Evolutionary conservation across 2,797 vertebrate genomes (phyloP), one percentile per base, ranked within the genome.

Genomic region (Corythornis leucogaster): DNA sequence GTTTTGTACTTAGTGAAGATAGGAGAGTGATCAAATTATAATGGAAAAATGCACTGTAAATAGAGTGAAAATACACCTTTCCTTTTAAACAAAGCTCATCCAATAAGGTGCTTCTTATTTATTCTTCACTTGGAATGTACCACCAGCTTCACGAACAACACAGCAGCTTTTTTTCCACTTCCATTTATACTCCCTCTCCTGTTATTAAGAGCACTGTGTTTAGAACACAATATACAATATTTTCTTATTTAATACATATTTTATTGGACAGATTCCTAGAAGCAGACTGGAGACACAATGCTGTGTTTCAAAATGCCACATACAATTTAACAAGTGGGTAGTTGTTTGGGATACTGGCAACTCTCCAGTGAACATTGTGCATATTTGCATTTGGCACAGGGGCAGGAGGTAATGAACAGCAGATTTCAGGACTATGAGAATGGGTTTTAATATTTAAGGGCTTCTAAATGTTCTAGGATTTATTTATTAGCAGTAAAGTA

Each of bases 201-300:
- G n/a, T 58, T 89, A 45, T 67, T 71, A 85, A 70, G 21, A 90
- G 17, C 19, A 33, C 30, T 80, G 64, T 89, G 42, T 81, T 90
- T 90, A 82, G 71, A 90, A 35, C 45, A 95, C 45, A 90, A 82
- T 90, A 93, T 64, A 87, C 21, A 92, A 89, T 85, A 94, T 95
- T 95, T 94, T 94, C 54, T 93, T 94, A 94, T 87, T 95, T 87
- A 87, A 94, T 88, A 55, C 80, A 69, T 92, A 88, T 80, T 91
- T 87, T 75, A 38, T 64, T 93, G 71, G 76, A 74, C 33, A 57
- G 28, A 85, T 82, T 90, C 71, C 64, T 90, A 82, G 75, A 89
- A 90, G 42, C 69, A 87, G 26, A 40, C 45, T 46, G 24, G 45
- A 46, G 17, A 90, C 30, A 89, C 58, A 95, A 87, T 69, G 43